These are phyloP conservation scores for Calliopsis andreniformis DNA, from an alignment of 1,140 invertebrate species.

Conservation along the genomic window DNA sequence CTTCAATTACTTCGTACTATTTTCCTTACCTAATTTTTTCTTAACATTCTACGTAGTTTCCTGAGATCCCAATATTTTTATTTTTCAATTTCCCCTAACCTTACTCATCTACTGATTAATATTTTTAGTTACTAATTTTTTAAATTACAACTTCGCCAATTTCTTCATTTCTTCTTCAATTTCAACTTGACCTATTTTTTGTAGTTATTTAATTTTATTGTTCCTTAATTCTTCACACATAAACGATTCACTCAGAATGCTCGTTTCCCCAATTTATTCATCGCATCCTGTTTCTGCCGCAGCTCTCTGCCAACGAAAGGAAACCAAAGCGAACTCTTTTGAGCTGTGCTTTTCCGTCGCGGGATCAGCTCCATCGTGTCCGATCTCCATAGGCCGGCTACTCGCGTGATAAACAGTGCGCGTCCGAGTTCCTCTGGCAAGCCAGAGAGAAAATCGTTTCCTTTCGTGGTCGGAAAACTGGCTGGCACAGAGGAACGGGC, in stretches of 20 bases:
- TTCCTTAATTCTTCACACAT: not conserved
- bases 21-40: not conserved
- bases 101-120: too few species aligned
- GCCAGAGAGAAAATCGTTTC: constrained; percentile 14
- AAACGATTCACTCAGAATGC: not conserved
- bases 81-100: too few species aligned
- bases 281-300: constrained; percentile 28
- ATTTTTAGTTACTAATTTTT: too few species aligned
- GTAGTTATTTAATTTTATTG: not conserved
- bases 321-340: not conserved
- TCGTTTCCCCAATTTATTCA: not conserved
- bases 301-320: constrained; percentile 17
- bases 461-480: constrained; percentile 24
- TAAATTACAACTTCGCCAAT: too few species aligned
- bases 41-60: too few species aligned
- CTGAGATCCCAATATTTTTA: too few species aligned
- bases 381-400: not conserved
- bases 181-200: too few species aligned
- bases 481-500: not conserved
- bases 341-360: constrained; percentile 11
- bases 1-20: not conserved
- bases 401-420: constrained; percentile 18
- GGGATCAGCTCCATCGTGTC: constrained; percentile 13
- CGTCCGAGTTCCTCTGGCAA: not conserved
- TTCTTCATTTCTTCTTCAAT: too few species aligned